Conservation (phyloP, 2,888 invertebrate genomes). For the Crematogaster levior region DNA sequence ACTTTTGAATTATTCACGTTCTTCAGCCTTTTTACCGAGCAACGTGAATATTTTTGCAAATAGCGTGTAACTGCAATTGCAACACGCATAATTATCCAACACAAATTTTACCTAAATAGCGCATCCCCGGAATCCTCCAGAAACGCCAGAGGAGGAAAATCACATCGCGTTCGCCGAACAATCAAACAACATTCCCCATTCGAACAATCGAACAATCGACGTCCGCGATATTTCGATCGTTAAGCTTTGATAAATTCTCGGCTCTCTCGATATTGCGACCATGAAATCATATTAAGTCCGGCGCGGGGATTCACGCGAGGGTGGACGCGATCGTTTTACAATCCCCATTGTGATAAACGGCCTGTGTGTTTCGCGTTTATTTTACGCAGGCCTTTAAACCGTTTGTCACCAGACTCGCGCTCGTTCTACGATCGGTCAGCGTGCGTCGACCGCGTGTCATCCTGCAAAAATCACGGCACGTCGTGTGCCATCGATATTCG, state of each 20-base stretch:
- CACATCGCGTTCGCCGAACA: neutral
- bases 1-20: too few species aligned
- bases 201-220: conserved; percentile 27
- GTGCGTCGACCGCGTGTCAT: neutral
- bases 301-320: neutral
- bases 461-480: conserved; percentile 49
- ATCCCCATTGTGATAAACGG: conserved; percentile 38
- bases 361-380: neutral
- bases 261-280: conserved; percentile 1
- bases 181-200: neutral
- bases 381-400: neutral
- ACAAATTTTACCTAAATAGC: neutral
- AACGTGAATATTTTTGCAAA: too few species aligned
- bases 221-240: conserved; percentile 37
- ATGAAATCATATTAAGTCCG: conserved; percentile 38
- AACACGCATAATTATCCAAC: neutral
- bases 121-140: neutral
- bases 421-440: neutral
- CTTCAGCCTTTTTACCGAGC: too few species aligned
- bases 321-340: conserved; percentile 35
- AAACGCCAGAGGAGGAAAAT: neutral
- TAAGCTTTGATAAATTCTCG: conserved; percentile 37
- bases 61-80: neutral
- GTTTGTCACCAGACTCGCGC: conserved; percentile 24
- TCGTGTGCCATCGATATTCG: conserved; percentile 55